Evolutionary conservation across 2,797 vertebrate species (phyloP).

Genomic region (Oreochromis grahami): DNA sequence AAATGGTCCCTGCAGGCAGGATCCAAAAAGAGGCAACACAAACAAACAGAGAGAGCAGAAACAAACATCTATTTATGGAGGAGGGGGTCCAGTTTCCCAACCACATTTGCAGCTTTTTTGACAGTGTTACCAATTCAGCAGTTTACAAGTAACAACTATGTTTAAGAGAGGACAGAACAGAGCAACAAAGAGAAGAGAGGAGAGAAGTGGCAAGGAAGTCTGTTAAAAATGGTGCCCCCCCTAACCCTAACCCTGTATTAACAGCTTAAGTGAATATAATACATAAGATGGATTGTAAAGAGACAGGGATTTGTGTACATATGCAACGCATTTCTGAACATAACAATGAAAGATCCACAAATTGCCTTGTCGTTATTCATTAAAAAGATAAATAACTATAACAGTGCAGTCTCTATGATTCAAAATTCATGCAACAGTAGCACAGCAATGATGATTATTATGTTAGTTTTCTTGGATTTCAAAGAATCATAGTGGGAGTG

Average conservation of each 20-base stretch:
- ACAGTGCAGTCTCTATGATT: background rate
- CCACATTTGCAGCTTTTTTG: constrained; percentile 55
- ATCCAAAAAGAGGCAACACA: constrained; percentile 66
- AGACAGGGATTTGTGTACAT: background rate
- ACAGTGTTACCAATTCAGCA: constrained; percentile 68
- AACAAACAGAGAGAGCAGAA: constrained; percentile 70
- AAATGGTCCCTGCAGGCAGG: constrained; percentile 66
- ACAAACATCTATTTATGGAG: constrained; percentile 75
- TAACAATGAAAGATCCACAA: background rate
- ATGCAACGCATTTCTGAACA: background rate
- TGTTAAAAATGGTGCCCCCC: background rate
- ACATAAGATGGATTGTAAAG: background rate
- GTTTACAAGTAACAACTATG: constrained; percentile 55
- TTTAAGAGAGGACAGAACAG: background rate
- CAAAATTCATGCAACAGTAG: background rate
- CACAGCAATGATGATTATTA: background rate
- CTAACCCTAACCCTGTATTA: background rate
- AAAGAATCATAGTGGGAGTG: background rate
- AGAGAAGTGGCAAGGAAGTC: background rate
- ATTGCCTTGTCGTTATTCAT: background rate
- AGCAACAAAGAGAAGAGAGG: background rate
- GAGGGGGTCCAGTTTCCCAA: constrained; percentile 64
- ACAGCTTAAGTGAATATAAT: background rate
- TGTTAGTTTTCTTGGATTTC: background rate
- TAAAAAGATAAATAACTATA: background rate